Evolutionary conservation across 2,113 vertebrate species (phyloP).

Genomic region (Oreochromis niloticus): DNA sequence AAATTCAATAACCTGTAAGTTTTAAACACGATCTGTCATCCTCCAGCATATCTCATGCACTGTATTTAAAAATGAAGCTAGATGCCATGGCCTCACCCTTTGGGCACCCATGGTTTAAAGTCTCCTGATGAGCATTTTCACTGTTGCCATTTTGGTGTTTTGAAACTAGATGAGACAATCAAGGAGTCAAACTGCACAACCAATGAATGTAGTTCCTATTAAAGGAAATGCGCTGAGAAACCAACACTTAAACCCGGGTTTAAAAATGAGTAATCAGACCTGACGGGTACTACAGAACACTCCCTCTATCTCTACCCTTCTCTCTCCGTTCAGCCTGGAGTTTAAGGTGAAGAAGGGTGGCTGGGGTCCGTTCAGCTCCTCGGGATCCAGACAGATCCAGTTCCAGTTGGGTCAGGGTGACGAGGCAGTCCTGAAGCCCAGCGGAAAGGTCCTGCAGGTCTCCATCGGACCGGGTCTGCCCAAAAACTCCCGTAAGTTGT

Average conservation of each 20-base stretch:
- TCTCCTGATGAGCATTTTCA: neutral
- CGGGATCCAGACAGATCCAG: conserved; percentile 79
- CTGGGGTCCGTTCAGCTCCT: conserved; percentile 75
- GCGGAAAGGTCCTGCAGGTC: conserved; percentile 70
- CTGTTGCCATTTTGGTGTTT: neutral
- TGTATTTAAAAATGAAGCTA: neutral
- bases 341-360: conserved; percentile 84
- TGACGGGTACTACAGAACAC: neutral
- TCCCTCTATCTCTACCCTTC: neutral
- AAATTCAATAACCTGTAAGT: conserved; percentile 82
- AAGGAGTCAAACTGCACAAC: neutral
- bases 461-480: conserved; percentile 76
- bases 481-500: conserved; percentile 73
- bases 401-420: conserved; percentile 75
- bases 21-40: neutral
- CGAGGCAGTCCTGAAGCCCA: conserved; percentile 61
- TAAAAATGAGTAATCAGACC: rapidly evolving
- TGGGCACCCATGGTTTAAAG: neutral
- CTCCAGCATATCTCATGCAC: neutral
- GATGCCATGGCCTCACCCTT: neutral
- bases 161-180: neutral
- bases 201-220: neutral
- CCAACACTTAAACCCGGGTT: neutral
- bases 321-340: conserved; percentile 67
- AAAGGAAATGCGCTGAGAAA: neutral